Percentiles rank a stretch among this genome's conserved stretches.
Conservation (phyloP, 2,888 invertebrate genomes). For the Odontocolon sp. region DNA sequence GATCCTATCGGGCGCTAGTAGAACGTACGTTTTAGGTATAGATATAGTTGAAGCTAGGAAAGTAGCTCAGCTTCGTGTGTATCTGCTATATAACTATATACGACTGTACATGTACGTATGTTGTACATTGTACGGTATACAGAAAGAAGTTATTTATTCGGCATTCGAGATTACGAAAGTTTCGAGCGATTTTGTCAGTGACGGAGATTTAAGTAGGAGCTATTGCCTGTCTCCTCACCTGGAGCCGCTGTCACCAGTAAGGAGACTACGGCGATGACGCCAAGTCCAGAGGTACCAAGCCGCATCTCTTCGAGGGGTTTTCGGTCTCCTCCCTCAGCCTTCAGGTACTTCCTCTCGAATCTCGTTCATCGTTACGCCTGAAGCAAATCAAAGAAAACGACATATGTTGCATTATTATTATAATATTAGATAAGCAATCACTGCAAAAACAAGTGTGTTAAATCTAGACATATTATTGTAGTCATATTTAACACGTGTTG, state of each 20-base stretch:
- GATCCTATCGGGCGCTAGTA: slow-evolving; percentile 38
- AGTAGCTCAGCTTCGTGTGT: slow-evolving; percentile 35
- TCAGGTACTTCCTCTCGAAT: slow-evolving; percentile 75
- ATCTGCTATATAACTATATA: slow-evolving; percentile 7
- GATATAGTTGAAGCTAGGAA: slow-evolving; percentile 39
- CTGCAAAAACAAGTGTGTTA: no score
- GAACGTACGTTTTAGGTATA: slow-evolving; percentile 34
- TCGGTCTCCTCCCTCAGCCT: slow-evolving; percentile 73
- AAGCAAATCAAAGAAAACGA: slow-evolving; percentile 38
- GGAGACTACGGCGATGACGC: slow-evolving; percentile 77
- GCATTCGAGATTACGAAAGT: slow-evolving; percentile 18
- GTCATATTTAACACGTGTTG: no score
- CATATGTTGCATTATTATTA: background rate
- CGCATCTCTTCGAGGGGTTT: slow-evolving; percentile 70
- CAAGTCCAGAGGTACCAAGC: slow-evolving; percentile 73
- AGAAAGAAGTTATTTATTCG: slow-evolving; percentile 13
- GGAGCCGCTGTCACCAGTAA: slow-evolving; percentile 71
- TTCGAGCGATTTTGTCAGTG: background rate
- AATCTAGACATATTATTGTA: no score
- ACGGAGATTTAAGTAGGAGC: background rate
- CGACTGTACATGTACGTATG: background rate
- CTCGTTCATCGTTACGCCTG: slow-evolving; percentile 69
- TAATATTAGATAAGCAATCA: no score
- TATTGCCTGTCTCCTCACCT: slow-evolving; percentile 64
- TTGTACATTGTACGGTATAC: background rate